phyloP scores from a whole-genome alignment of 2,888 invertebrate species.

The Brenthis daphne region DNA sequence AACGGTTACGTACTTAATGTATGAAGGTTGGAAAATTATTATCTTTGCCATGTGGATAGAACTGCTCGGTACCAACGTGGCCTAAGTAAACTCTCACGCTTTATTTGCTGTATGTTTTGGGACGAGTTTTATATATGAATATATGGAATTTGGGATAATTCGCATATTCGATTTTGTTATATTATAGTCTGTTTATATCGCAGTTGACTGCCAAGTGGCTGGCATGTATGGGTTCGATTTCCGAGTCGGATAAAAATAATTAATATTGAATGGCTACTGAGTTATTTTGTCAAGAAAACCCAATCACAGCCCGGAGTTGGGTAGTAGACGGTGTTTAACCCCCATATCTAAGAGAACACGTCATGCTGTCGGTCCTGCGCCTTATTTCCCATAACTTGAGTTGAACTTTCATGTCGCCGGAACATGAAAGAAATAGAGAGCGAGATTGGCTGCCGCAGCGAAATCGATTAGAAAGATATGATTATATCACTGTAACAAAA shows the following conservation, averaged over 20 bases:
- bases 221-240: not conserved
- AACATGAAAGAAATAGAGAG: no score
- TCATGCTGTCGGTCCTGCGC: no score
- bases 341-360: no score
- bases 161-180: not conserved
- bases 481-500: no score
- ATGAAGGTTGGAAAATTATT: slow-evolving; percentile 17
- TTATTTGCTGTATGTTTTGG: not conserved
- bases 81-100: slow-evolving; percentile 17
- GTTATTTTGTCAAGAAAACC: no score
- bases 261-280: not conserved
- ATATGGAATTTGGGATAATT: no score
- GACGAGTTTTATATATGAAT: not conserved
- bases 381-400: no score
- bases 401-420: no score
- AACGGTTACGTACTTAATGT: not conserved
- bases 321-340: no score
- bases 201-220: not conserved
- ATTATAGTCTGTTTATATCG: not conserved
- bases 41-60: slow-evolving; percentile 8
- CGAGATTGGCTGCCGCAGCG: no score
- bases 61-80: not conserved
- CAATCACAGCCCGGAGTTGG: no score
- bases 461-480: no score
- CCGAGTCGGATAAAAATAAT: not conserved